A percentile compares a stretch with the other conserved stretches of the same genome.
Conservation (phyloP, 2,113 vertebrate genomes). For the Xiphophorus maculatus region DNA sequence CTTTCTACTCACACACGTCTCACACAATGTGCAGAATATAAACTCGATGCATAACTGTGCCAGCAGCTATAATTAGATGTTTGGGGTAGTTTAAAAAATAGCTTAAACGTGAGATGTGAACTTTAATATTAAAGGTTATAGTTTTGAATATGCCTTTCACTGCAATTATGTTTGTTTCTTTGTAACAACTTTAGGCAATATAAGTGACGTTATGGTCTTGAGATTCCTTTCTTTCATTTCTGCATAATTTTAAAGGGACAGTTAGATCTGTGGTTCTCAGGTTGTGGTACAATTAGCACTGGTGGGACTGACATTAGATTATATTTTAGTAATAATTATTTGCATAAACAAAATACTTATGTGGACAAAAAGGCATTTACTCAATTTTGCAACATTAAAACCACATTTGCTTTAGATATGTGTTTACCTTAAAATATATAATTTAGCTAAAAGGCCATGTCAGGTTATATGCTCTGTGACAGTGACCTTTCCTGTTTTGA, state of each 20-base stretch:
- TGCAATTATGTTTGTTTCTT: slow-evolving; percentile 57
- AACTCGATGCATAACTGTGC: neutral
- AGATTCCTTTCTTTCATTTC: slow-evolving; percentile 44
- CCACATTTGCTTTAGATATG: neutral
- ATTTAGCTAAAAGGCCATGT: neutral
- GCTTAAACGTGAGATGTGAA: slow-evolving; percentile 15
- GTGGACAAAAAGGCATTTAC: neutral
- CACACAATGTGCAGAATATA: neutral
- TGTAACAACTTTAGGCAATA: slow-evolving; percentile 55
- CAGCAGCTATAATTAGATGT: neutral
- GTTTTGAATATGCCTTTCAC: slow-evolving; percentile 57
- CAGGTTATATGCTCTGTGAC: neutral
- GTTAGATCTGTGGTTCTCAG: no score
- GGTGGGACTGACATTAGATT: no score
- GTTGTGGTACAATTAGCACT: no score
- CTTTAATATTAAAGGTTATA: slow-evolving; percentile 17
- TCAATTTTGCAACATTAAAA: neutral
- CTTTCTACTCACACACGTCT: slow-evolving; percentile 32
- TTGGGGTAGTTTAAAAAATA: neutral
- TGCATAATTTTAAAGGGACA: neutral
- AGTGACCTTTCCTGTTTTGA: neutral
- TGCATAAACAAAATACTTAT: no score
- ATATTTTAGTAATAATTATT: no score
- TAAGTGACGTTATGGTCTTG: slow-evolving; percentile 16
- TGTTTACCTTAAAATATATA: neutral